A percentile compares a stretch with the other conserved stretches of the same genome.
Evolutionary conservation across 2,113 vertebrate genomes (phyloP).

Genomic region (Emydura subglobosa): DNA sequence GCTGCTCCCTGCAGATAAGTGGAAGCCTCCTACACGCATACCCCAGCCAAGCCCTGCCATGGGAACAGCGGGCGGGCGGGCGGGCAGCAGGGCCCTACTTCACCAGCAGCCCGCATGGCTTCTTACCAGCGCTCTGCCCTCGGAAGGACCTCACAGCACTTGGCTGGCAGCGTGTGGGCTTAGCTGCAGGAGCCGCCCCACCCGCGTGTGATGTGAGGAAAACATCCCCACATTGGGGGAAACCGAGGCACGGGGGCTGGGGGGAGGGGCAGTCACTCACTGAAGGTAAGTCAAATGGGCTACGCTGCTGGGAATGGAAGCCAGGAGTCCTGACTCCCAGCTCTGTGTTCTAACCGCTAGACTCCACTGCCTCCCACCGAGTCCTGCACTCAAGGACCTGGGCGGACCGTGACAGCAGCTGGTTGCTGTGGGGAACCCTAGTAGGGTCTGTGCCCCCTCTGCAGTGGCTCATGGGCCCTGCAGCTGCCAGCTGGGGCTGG

Average conservation of each 20-base stretch:
- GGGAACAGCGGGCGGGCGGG: not conserved
- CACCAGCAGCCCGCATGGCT: not conserved
- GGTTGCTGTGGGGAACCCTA: too few species aligned
- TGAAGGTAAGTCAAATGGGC: too few species aligned
- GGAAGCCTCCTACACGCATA: not conserved
- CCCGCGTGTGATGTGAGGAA: not conserved
- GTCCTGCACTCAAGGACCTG: not conserved
- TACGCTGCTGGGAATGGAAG: not conserved
- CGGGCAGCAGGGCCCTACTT: not conserved
- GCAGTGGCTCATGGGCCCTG: too few species aligned
- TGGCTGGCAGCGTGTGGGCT: not conserved
- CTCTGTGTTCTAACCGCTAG: not conserved
- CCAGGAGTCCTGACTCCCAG: not conserved
- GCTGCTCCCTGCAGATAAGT: not conserved
- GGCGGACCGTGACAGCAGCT: too few species aligned
- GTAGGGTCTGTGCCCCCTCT: too few species aligned
- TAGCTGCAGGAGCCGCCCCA: not conserved
- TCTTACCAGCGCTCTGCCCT: not conserved
- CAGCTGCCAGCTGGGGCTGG: not conserved
- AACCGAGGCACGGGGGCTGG: not conserved
- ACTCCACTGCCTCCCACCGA: not conserved
- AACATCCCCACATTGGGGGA: not conserved
- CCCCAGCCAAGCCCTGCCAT: not conserved
- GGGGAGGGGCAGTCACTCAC: not conserved
- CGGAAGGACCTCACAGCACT: not conserved